phyloP scores from a whole-genome alignment of 2,113 vertebrate genomes.

The Abramis brama region DNA sequence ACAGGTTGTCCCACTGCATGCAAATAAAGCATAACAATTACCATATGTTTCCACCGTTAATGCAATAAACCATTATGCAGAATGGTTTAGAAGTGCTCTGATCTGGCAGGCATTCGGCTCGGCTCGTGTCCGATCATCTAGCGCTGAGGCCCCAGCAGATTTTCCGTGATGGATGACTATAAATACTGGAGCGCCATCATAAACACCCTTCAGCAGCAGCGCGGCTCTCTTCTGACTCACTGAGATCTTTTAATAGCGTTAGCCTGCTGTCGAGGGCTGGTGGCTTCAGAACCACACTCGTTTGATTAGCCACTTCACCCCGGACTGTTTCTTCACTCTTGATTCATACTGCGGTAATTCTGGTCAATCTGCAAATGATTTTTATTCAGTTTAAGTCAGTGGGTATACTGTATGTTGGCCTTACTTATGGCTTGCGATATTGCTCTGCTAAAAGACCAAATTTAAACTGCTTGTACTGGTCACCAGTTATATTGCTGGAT shows the following conservation, averaged over 20 bases:
- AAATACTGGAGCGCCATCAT: conserved; percentile 16
- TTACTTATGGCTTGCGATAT: not conserved
- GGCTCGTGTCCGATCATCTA: not conserved
- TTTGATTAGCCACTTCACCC: conserved; percentile 39
- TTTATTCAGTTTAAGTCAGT: not conserved
- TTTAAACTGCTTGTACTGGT: no score
- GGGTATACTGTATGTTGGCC: not conserved
- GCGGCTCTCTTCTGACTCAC: conserved; percentile 32
- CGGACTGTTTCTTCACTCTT: not conserved
- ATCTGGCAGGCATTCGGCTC: not conserved
- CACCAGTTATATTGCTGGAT: not conserved
- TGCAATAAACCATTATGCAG: not conserved
- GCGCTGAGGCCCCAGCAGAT: conserved; percentile 18
- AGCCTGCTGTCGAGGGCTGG: not conserved
- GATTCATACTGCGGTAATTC: not conserved
- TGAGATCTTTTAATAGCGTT: not conserved
- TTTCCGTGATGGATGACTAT: conserved; percentile 40
- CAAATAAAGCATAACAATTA: not conserved
- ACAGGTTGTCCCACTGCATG: no score
- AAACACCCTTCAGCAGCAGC: conserved; percentile 14
- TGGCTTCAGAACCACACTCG: not conserved
- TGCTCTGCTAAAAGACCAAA: not conserved
- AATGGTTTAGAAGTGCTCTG: not conserved
- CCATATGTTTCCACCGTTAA: not conserved
- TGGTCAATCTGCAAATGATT: not conserved